phyloP scores from a whole-genome alignment of 64 coral and sea anemone genomes.

The Exaiptasia diaphana region DNA sequence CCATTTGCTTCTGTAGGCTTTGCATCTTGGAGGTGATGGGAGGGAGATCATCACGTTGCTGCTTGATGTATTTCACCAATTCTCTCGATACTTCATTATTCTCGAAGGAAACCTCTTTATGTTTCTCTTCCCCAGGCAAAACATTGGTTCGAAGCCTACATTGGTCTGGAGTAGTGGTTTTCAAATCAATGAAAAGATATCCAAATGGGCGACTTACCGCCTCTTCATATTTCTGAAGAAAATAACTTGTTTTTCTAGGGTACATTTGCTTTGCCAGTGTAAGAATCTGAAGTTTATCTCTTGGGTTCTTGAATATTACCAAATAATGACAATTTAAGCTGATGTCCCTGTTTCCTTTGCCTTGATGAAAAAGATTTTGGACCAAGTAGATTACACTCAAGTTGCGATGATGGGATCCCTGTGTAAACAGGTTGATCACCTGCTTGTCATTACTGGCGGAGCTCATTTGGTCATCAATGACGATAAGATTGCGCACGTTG shows the following conservation, averaged over 20 bases:
- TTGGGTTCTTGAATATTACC: constrained; percentile 37
- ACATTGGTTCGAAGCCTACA: constrained; percentile 33
- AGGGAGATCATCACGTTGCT: not conserved
- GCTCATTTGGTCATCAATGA: constrained; percentile 3
- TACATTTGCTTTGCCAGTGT: constrained; percentile 39
- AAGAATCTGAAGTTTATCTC: constrained; percentile 22
- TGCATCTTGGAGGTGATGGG: not conserved
- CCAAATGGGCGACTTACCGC: constrained; percentile 15
- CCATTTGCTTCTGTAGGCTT: not conserved
- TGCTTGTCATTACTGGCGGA: not conserved
- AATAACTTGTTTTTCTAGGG: constrained; percentile 15
- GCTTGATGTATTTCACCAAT: not conserved
- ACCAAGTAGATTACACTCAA: constrained; percentile 6
- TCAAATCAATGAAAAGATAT: constrained; percentile 28
- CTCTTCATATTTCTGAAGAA: constrained; percentile 31
- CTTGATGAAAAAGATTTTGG: constrained; percentile 36
- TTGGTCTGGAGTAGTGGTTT: constrained; percentile 33
- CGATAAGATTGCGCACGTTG: not conserved
- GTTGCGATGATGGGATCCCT: constrained; percentile 15
- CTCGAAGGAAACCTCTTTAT: not conserved
- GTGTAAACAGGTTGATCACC: constrained; percentile 22
- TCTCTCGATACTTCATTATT: not conserved
- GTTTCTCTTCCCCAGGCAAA: constrained; percentile 17
- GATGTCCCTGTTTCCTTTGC: not conserved
- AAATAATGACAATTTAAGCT: constrained; percentile 32